Conservation (phyloP, 1,140 invertebrate species). For the Odontomachus brunneus region DNA sequence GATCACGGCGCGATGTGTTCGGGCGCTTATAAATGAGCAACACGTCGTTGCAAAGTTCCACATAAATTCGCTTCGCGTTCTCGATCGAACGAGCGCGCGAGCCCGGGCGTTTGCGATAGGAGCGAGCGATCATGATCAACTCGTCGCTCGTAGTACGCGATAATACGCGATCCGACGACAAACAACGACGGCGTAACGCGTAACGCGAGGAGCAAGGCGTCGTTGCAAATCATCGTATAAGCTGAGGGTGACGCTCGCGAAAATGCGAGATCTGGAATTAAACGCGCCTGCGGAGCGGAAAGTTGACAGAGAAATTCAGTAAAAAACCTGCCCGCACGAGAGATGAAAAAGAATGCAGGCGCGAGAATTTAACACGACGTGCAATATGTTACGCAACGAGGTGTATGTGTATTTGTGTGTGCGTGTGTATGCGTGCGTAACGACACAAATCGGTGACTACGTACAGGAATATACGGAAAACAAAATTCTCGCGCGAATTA, state of each 20-base stretch:
- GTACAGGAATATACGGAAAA: background rate
- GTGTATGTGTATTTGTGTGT: background rate
- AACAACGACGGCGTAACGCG: slow-evolving; percentile 16
- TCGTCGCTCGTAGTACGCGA: background rate
- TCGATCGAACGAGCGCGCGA: slow-evolving; percentile 13
- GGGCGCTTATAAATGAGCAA: slow-evolving; percentile 38
- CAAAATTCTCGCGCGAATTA: slow-evolving; percentile 2
- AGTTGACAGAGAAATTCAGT: slow-evolving; percentile 9
- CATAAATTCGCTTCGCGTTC: slow-evolving; percentile 56
- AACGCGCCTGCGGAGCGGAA: background rate
- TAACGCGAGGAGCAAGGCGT: background rate
- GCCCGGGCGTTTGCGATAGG: slow-evolving; percentile 13
- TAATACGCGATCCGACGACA: slow-evolving; percentile 38
- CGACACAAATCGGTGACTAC: background rate
- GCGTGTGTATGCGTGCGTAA: too few species aligned
- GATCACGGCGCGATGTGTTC: slow-evolving; percentile 57
- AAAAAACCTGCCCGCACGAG: background rate
- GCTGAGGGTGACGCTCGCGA: background rate
- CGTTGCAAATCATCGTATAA: slow-evolving; percentile 27
- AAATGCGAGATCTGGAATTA: slow-evolving; percentile 22
- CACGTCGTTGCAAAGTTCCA: slow-evolving; percentile 27
- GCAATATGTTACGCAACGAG: background rate
- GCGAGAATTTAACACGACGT: background rate
- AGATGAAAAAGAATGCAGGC: background rate
- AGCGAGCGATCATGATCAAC: slow-evolving; percentile 52